Percentiles rank a stretch among this genome's conserved stretches.
These are phyloP conservation scores for Pseudoips prasinana DNA, from an alignment of 2,888 invertebrate species.

Conservation along the genomic window DNA sequence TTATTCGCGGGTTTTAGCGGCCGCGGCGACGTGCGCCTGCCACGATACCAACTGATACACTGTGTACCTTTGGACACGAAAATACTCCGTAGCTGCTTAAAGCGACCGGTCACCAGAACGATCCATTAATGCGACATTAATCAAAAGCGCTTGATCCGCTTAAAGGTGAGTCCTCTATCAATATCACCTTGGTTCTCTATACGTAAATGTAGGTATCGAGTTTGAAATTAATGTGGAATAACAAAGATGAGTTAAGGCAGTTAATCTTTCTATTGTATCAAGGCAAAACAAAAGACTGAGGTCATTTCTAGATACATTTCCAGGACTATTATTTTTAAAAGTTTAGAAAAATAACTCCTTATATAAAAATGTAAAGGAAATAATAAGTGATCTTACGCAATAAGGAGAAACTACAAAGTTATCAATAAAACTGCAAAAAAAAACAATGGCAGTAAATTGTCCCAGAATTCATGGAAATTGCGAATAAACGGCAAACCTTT, in stretches of 20 bases:
- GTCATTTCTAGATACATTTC: slow-evolving; percentile 23
- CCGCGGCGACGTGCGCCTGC: slow-evolving; percentile 49
- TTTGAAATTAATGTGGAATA: slow-evolving; percentile 18
- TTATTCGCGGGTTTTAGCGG: slow-evolving; percentile 43
- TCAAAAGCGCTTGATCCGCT: slow-evolving; percentile 38
- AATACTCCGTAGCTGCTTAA: slow-evolving; percentile 47
- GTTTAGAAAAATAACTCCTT: too few relatives aligned
- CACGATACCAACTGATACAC: slow-evolving; percentile 59
- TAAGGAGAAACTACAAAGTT: slow-evolving; percentile 22
- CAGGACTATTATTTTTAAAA: slow-evolving; percentile 13
- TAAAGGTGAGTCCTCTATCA: slow-evolving; percentile 20
- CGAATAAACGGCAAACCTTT: slow-evolving; percentile 11
- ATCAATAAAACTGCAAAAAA: slow-evolving; percentile 11
- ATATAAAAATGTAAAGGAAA: slow-evolving; percentile 2
- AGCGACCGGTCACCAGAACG: slow-evolving; percentile 30
- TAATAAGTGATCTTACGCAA: slow-evolving; percentile 3
- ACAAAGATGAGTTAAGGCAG: slow-evolving; percentile 19
- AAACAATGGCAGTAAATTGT: slow-evolving; percentile 22
- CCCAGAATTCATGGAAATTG: slow-evolving; percentile 25
- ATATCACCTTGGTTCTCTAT: slow-evolving; percentile 26
- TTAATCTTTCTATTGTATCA: slow-evolving; percentile 15
- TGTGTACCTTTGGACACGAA: slow-evolving; percentile 44
- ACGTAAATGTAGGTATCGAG: slow-evolving; percentile 16
- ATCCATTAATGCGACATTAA: slow-evolving; percentile 17
- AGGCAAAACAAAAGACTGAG: slow-evolving; percentile 18